A percentile compares a stretch with the other conserved stretches of the same genome.
phyloP scores from a whole-genome alignment of 2,797 vertebrate species.

The Urophycis tenuis region DNA sequence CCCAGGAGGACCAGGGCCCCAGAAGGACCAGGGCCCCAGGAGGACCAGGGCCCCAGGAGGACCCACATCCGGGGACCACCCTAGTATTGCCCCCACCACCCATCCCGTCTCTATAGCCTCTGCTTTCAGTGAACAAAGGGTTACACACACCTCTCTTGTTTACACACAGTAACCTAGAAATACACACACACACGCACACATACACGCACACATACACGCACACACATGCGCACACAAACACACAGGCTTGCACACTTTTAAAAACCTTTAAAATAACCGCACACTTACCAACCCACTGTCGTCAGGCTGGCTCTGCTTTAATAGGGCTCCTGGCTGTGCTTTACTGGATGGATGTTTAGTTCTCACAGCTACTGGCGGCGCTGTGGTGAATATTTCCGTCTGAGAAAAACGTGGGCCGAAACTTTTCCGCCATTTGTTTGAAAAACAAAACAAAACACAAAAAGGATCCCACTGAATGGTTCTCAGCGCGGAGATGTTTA shows the following conservation, averaged over 20 bases:
- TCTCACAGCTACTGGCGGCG: slow-evolving; percentile 32
- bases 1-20: slow-evolving; percentile 23
- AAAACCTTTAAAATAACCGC: slow-evolving; percentile 23
- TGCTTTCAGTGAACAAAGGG: slow-evolving; percentile 34
- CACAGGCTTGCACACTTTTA: slow-evolving; percentile 6
- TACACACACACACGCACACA: slow-evolving; percentile 1
- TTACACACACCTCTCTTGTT: slow-evolving; percentile 23
- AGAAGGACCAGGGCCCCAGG: slow-evolving; percentile 12
- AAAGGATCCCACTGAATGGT: background rate
- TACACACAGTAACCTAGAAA: slow-evolving; percentile 26
- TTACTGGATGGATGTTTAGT: slow-evolving; percentile 38
- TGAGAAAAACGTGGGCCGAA: background rate
- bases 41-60: no score
- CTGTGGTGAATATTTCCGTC: slow-evolving; percentile 20
- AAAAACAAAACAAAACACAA: background rate
- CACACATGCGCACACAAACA: slow-evolving; percentile 10
- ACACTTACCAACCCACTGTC: slow-evolving; percentile 33
- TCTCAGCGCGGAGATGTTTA: background rate
- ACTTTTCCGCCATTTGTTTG: background rate
- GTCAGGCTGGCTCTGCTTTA: slow-evolving; percentile 41
- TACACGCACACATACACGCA: slow-evolving; percentile 9
- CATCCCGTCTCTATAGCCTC: background rate
- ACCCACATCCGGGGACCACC: slow-evolving; percentile 51
- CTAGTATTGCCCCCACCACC: slow-evolving; percentile 10
- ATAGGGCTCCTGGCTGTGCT: slow-evolving; percentile 32